Evolutionary conservation across 2,888 invertebrate species (phyloP), one percentile per base, ranked within the genome.

Genomic region (Harpalus rufipes): DNA sequence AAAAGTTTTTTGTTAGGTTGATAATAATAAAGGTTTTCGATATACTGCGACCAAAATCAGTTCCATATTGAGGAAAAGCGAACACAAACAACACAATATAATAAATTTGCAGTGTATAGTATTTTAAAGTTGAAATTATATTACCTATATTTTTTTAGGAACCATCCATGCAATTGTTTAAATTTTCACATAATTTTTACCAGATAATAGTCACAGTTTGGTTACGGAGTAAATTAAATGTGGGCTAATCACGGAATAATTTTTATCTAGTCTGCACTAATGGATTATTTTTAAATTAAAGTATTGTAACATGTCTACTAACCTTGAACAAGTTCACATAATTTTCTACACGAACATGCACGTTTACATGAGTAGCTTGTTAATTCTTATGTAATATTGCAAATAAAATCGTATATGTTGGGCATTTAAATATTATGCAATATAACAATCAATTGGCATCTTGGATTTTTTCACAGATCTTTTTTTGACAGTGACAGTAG

Each of bases 271-370:
- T 74, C 44, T 74, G 44, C 16, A 68, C 18, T 74, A 44, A 74
- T 74, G 41, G 72, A 74, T 44, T 74, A 32, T 32, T 74, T 74
- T 74, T 68, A 68, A 51, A 74, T 74, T 74, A 18, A 74, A 74
- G 16, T 18, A 74, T 74, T 74, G 44, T 51, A 74, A 41, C 10
- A 5, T 16, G 44, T 16, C 41, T 74, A 56, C 78, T 10, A 32
- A 80, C 80, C 80, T 80, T 80, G 61, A 18, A 41, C 10, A 63
- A 21, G 78, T 78, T 78, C 59, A 80, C 80, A 80, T 80, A 32
- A 7, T 58, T 78, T 78, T 78, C 58, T 58, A 78, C 78, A 78
- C 25, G 25, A 32, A 58, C 14, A 25, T 12, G 58, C 18, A 78
- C 56, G 5, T 7, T 56, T 32, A 58, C 14, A n/a, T 78, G 56